Evolutionary conservation across 2,113 vertebrate genomes (phyloP).

Genomic region (Daphoenositta chrysoptera): DNA sequence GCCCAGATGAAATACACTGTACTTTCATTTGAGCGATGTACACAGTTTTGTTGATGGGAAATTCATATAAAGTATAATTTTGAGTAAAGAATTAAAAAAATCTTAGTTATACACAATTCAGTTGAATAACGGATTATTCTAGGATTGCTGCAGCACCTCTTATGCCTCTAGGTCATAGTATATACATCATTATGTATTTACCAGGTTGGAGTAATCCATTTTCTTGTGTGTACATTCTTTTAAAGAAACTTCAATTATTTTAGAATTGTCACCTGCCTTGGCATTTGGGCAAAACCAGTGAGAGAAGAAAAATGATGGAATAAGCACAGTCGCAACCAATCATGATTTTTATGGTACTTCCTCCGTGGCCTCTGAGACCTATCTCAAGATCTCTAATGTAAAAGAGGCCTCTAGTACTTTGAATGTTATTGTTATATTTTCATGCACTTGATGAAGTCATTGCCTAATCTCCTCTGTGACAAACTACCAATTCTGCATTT

Average conservation of each 20-base stretch:
- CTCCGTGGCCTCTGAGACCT: background rate
- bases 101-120: background rate
- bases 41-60: background rate
- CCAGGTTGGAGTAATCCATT: background rate
- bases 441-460: background rate
- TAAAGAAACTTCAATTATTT: background rate
- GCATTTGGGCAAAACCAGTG: background rate
- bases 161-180: background rate
- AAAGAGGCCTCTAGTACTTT: background rate
- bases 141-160: background rate
- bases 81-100: background rate
- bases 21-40: background rate
- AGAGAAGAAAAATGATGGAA: background rate
- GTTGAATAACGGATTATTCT: background rate
- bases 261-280: background rate
- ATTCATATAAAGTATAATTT: background rate
- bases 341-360: background rate
- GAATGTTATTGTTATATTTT: background rate
- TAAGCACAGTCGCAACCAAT: background rate
- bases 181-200: background rate
- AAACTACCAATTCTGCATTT: background rate
- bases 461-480: background rate
- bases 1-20: background rate
- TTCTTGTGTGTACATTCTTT: background rate
- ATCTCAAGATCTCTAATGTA: background rate